Conservation (phyloP, 2,888 invertebrate species). For the Phengaris alcon region DNA sequence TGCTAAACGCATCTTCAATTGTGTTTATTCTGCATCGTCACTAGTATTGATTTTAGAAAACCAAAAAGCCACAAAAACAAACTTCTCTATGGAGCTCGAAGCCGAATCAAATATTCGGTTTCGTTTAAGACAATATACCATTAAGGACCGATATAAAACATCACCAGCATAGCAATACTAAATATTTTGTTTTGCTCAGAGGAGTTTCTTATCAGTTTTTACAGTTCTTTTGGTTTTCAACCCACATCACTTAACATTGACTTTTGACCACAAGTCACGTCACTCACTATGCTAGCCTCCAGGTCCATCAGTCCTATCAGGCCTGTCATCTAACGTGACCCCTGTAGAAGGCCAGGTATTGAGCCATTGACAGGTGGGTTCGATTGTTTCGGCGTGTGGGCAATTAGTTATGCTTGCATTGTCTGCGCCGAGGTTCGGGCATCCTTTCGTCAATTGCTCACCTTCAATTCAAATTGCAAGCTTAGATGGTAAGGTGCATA, state of each 20-base stretch:
- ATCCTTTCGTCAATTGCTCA: neutral
- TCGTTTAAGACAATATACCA: too few relatives aligned
- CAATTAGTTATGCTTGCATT: constrained; percentile 14
- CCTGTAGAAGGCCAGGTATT: neutral
- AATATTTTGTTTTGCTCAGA: too few relatives aligned
- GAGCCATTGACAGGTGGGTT: constrained; percentile 38
- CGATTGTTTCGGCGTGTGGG: constrained; percentile 20
- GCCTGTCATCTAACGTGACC: neutral
- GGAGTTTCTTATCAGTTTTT: too few relatives aligned
- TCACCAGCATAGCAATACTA: too few relatives aligned
- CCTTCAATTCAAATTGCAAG: neutral
- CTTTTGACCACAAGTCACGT: neutral
- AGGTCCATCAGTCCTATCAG: neutral
- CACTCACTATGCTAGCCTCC: neutral
- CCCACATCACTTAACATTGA: neutral
- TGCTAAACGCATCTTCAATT: neutral
- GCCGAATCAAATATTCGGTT: too few relatives aligned
- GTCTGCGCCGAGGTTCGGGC: neutral
- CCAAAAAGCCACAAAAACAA: too few relatives aligned
- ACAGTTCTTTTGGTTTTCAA: neutral
- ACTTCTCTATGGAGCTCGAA: too few relatives aligned
- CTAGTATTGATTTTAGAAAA: too few relatives aligned
- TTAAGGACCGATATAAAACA: too few relatives aligned
- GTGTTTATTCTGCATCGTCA: too few relatives aligned
- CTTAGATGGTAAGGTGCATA: neutral